Conservation (phyloP, 2,797 vertebrate genomes). For the Sebastes hubbsi region DNA sequence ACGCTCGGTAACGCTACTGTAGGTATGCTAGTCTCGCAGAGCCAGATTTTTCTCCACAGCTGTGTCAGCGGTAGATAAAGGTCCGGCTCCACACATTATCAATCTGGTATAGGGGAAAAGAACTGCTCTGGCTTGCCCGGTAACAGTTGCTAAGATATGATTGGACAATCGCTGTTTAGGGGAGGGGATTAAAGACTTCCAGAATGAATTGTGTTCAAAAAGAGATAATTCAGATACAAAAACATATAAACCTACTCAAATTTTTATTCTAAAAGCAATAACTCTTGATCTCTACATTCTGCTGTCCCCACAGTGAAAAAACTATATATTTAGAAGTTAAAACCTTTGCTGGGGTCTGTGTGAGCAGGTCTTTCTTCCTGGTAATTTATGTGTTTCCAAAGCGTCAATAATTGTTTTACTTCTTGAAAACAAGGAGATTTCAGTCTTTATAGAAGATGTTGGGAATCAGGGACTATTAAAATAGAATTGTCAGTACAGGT, state of each 20-base stretch:
- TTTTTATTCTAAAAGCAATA: neutral
- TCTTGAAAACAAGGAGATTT: neutral
- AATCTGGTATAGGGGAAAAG: neutral
- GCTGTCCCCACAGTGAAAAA: neutral
- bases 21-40: neutral
- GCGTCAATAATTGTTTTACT: neutral
- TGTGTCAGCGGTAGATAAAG: neutral
- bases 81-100: neutral
- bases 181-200: neutral
- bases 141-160: neutral
- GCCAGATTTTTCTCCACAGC: neutral
- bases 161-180: neutral
- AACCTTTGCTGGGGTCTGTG: constrained; percentile 1
- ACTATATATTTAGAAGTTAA: neutral
- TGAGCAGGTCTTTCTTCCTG: neutral
- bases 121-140: no score
- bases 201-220: neutral
- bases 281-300: neutral
- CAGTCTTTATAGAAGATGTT: neutral
- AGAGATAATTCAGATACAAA: neutral
- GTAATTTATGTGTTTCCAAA: neutral
- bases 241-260: neutral
- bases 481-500: neutral
- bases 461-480: neutral
- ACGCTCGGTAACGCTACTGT: neutral